Evolutionary conservation across 1,140 invertebrate species (phyloP).

Genomic region (Coenobita brevimanus): DNA sequence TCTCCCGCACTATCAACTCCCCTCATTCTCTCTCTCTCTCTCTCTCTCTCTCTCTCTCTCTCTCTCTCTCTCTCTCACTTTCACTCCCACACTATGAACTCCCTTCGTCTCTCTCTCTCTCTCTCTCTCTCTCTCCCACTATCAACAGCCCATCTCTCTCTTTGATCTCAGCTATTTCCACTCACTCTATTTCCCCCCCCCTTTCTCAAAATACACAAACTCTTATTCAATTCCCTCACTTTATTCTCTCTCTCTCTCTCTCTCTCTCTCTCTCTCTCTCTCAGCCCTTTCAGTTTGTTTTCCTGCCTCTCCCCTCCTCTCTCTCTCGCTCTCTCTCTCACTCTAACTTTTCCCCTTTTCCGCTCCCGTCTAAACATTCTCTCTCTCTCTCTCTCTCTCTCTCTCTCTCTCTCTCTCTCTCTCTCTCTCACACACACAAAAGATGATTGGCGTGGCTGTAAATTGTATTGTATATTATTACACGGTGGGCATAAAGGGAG

Average conservation of each 20-base stretch:
- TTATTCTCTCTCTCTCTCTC: background rate
- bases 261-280: background rate
- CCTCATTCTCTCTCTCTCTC: background rate
- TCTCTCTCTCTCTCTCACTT: constrained; percentile 22
- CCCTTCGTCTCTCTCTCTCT: background rate
- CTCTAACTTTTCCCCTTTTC: background rate
- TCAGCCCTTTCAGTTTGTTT: background rate
- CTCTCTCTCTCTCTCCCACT: background rate
- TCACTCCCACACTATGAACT: background rate
- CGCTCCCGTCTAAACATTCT: background rate
- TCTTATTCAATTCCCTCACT: no score
- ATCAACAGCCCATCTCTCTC: background rate
- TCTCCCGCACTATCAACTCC: background rate
- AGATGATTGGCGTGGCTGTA: background rate
- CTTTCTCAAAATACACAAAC: no score
- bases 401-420: constrained; percentile 8
- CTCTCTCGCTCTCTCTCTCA: background rate
- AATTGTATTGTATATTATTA: background rate
- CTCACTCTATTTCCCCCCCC: background rate
- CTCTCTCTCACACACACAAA: background rate
- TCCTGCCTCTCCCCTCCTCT: background rate
- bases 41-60: constrained; percentile 32
- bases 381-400: background rate
- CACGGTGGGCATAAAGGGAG: no score
- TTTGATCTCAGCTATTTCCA: background rate